Base-by-base conservation (phyloP, 2,113 vertebrate genomes). In the Mustelus asterias region DNA sequence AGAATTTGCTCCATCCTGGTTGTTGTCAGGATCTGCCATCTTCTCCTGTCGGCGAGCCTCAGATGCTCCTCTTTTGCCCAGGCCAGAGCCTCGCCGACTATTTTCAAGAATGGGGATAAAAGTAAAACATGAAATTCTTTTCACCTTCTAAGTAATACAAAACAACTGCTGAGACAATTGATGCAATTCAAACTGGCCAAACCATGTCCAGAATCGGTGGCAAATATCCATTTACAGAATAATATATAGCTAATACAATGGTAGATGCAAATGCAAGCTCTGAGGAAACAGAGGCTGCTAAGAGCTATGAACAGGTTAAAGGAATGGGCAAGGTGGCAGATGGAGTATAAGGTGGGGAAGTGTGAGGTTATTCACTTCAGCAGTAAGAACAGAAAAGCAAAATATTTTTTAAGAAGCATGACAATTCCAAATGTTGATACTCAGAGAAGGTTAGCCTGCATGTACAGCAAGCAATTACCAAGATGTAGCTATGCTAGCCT, bases 51-150 rank as follows among this genome's bases (percentile, higher is more conserved):
- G 98, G 98, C 99, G 99, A 98, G 99, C 98, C 98, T 99, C 99
- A 98, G 99, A 98, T 98, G 99, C 98, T 98, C 99, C 99, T 98
- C 99, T 98, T 98, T 99, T 99, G 98, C 99, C 98, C 98, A 99
- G 99, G 99, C 99, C 99, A 99, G 99, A 99, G 99, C 99, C 99
- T 98, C 99, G 99, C 98, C 99, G 99, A 99, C 99, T 99, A 95
- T 44, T 95, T 48, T n/a, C 29, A 4, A 33, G 16, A 72, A 41
- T 41, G 24, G 89, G 20, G 2, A 13, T 22, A n/a, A 93, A 92
- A 65, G 60, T 18, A n/a, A 20, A 8, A 33, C 26, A 11, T 58
- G 54, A 60, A 67, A 65, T 65, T 65, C 33, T 65, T 83, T 44
- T 37, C 37, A 83, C 37, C 14, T 18, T 41, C 78, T 83, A 83